A percentile compares a stretch with the other conserved stretches of the same genome.
phyloP scores from a whole-genome alignment of 2,797 vertebrate genomes.

The Amazona finschi region DNA sequence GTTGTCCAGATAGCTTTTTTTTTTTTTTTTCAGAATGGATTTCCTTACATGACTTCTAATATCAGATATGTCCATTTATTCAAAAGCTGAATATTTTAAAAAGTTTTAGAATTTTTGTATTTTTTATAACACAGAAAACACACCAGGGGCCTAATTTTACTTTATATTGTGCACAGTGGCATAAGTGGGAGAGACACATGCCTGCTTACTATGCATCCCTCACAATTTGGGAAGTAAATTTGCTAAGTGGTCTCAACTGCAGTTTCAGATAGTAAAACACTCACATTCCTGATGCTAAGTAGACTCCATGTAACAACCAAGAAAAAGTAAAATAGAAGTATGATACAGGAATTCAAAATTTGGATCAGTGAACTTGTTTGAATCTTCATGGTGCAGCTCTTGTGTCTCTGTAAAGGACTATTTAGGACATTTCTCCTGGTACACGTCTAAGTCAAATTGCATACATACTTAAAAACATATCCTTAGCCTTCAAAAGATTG shows the following conservation, averaged over 20 bases:
- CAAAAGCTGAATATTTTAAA: neutral
- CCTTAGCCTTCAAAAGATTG: neutral
- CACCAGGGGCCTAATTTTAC: neutral
- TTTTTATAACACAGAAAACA: neutral
- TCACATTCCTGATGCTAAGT: neutral
- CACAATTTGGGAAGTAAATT: neutral
- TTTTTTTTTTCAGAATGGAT: neutral
- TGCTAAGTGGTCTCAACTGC: neutral
- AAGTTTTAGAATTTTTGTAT: neutral
- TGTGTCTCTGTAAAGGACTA: neutral
- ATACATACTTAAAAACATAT: neutral
- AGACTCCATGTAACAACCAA: neutral
- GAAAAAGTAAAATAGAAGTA: neutral
- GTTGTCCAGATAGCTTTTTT: neutral
- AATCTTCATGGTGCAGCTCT: neutral
- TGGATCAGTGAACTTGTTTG: neutral
- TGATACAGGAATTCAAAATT: neutral
- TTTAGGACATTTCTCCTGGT: neutral
- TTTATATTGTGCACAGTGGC: neutral
- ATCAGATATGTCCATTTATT: neutral
- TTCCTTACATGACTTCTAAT: neutral
- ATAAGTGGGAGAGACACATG: fast-evolving
- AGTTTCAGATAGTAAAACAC: neutral
- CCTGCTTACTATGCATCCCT: neutral
- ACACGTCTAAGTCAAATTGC: neutral